Evolutionary conservation across 2,797 vertebrate species (phyloP).

Genomic region (Champsocephalus esox): DNA sequence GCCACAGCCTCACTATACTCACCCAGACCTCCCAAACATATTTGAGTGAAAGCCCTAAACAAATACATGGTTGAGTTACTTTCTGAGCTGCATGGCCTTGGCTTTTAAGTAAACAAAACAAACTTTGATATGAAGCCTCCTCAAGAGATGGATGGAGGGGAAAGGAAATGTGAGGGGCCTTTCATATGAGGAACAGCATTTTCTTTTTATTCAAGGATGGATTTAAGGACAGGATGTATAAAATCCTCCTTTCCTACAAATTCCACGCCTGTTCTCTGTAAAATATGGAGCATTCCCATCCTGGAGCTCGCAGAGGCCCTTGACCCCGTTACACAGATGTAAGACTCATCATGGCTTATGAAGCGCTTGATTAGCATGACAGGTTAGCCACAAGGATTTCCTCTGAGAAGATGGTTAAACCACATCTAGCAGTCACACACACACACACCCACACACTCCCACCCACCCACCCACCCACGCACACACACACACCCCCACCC

Average conservation of each 20-base stretch:
- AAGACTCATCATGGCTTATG: conserved; percentile 68
- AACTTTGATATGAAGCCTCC: conserved; percentile 58
- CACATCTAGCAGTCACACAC: conserved; percentile 69
- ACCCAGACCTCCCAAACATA: conserved; percentile 56
- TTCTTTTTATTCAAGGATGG: conserved; percentile 65
- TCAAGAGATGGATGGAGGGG: conserved; percentile 53
- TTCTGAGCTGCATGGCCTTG: conserved; percentile 42
- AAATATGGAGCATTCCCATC: too few relatives aligned
- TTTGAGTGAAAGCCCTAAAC: conserved; percentile 52
- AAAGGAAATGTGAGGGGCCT: conserved; percentile 21
- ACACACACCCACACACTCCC: conserved; percentile 36
- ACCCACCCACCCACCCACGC: conserved; percentile 39
- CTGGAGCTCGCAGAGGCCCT: conserved; percentile 37
- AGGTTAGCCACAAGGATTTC: conserved; percentile 71
- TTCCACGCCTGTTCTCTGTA: conserved; percentile 24
- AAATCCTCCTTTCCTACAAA: conserved; percentile 51
- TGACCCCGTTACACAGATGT: conserved; percentile 73
- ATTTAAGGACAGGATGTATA: conserved; percentile 68
- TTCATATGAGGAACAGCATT: conserved; percentile 41
- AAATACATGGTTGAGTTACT: conserved; percentile 66
- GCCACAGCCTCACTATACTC: not conserved
- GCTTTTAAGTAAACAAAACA: conserved; percentile 66
- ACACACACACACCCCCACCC: conserved; percentile 30
- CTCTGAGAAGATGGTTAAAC: conserved; percentile 72
- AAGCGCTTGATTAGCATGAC: conserved; percentile 60